Evolutionary conservation across 2,797 vertebrate genomes (phyloP), one percentile per base, ranked within the genome.

Genomic region (Helarctos malayanus): DNA sequence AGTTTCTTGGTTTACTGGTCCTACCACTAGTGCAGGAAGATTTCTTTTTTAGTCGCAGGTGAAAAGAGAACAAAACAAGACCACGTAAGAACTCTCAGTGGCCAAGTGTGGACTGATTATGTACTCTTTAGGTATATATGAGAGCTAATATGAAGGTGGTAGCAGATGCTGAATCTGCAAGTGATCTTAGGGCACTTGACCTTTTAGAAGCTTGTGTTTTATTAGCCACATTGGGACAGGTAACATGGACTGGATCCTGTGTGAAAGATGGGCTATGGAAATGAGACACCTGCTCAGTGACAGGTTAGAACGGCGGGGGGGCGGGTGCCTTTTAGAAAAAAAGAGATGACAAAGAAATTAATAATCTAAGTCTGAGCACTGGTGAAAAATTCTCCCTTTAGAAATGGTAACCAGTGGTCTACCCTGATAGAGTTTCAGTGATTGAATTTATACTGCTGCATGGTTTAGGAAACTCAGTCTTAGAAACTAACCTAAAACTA

Each of bases 401-500:
- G 56, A 90, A 94, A 75, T 81, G 8, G 19, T 71, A 92, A 63
- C 9, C 11, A 82, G 5, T 47, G n/a, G 3, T 79, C 65, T 91
- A 63, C 16, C 23, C 13, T 71, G 52, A 18, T 71, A 79, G 16
- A 78, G 2, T 29, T 89, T 91, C 9, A 27, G 11, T 41, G 16
- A 49, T 71, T 65, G 38, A 29, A 68, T 76, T 71, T 91, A 71
- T 82, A 32, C 1, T 69, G 80, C 23, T 75, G 49, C 4, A 78
- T 54, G 4, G n/a, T 88, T 89, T 49, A 45, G 32, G 32, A 94
- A 97, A 86, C 32, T 65, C 45, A 85, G 41, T n/a, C 57, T 71
- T 80, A 82, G 47, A 92, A 95, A 89, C 85, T 81, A 92, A 41
- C 32, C 35, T 92, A 54, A 93, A 93, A 59, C 52, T 87, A 45